A percentile compares a stretch with the other conserved stretches of the same genome.
phyloP scores from a whole-genome alignment of 2,888 invertebrate species.

The Melanostoma scalare region DNA sequence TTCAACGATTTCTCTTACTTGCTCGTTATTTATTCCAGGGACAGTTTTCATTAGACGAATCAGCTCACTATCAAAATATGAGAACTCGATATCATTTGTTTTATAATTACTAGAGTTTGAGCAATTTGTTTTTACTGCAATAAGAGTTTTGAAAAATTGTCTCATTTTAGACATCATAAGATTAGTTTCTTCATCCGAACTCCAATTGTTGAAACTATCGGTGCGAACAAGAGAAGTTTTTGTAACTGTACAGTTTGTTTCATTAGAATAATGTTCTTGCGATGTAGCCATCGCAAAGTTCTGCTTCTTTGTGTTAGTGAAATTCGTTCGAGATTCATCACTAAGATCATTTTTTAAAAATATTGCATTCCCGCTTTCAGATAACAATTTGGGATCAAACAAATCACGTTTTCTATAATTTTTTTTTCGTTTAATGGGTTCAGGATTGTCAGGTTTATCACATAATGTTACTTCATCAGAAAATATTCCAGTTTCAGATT shows the following conservation, averaged over 20 bases:
- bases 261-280: no score
- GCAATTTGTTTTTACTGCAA: constrained; percentile 84
- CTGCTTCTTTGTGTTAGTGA: no score
- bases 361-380: constrained; percentile 63
- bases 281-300: no score
- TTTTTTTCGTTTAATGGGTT: constrained; percentile 42
- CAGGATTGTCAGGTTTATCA: constrained; percentile 36
- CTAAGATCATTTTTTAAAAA: neutral
- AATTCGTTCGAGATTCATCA: neutral
- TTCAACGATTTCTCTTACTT: constrained; percentile 95
- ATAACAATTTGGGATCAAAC: constrained; percentile 14
- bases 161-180: constrained; percentile 97
- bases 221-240: constrained; percentile 87
- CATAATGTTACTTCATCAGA: neutral
- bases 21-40: constrained; percentile 94
- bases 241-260: neutral
- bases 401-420: constrained; percentile 50
- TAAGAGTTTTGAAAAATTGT: constrained; percentile 95
- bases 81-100: constrained; percentile 91
- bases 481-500: constrained; percentile 85
- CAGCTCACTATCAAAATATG: constrained; percentile 94
- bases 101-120: constrained; percentile 82
- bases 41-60: constrained; percentile 96
- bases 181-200: constrained; percentile 96
- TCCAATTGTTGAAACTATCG: constrained; percentile 97